These are phyloP conservation scores for Caiman crocodilus DNA, from an alignment of 2,797 vertebrate genomes.

Conservation along the genomic window DNA sequence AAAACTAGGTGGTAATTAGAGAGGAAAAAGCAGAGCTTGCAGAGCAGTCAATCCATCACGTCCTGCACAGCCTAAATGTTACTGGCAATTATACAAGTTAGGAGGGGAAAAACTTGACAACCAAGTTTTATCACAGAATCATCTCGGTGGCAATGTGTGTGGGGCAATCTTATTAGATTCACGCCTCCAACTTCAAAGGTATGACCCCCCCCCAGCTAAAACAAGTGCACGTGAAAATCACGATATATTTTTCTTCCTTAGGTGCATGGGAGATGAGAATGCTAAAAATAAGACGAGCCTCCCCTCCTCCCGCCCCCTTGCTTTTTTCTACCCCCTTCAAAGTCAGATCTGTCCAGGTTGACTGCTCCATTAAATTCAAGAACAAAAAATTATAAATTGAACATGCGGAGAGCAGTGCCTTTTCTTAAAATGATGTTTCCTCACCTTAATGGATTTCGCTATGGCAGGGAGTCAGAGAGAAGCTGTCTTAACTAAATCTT, in stretches of 20 bases:
- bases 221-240: background rate
- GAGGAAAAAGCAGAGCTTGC: constrained; percentile 57
- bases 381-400: constrained; percentile 93
- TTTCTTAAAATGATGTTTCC: constrained; percentile 86
- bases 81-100: constrained; percentile 56
- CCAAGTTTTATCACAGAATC: constrained; percentile 53
- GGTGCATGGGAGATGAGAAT: constrained; percentile 62
- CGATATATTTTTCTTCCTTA: constrained; percentile 42
- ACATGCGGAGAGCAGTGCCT: constrained; percentile 77
- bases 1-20: constrained; percentile 67
- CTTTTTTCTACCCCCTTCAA: constrained; percentile 33
- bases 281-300: constrained; percentile 72
- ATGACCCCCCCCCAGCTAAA: background rate
- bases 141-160: background rate
- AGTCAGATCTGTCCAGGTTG: constrained; percentile 86
- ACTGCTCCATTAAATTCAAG: constrained; percentile 91
- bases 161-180: constrained; percentile 37
- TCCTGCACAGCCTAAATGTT: constrained; percentile 40
- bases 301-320: constrained; percentile 48
- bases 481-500: constrained; percentile 95
- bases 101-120: constrained; percentile 21
- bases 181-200: constrained; percentile 24
- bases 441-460: constrained; percentile 92
- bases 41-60: constrained; percentile 54
- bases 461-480: constrained; percentile 85